phyloP scores from a whole-genome alignment of 2,797 vertebrate genomes.

The Cetoscarus ocellatus region DNA sequence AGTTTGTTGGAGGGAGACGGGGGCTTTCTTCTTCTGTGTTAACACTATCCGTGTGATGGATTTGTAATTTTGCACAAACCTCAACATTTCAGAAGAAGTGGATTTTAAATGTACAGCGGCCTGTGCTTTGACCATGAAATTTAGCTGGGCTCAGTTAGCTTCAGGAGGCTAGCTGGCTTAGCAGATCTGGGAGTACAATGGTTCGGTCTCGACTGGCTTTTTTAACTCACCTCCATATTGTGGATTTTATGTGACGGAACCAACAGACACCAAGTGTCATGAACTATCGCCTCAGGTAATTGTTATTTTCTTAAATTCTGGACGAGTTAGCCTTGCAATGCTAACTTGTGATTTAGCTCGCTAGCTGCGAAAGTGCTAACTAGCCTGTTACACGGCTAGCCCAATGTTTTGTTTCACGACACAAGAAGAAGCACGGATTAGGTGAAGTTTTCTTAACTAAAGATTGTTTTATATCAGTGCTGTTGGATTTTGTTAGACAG shows the following conservation, averaged over 20 bases:
- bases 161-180: conserved; percentile 65
- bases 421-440: conserved; percentile 52
- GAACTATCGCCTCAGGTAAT: conserved; percentile 31
- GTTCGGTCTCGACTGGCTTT: conserved; percentile 45
- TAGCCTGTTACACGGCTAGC: conserved; percentile 71
- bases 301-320: conserved; percentile 21
- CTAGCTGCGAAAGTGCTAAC: conserved; percentile 57
- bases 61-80: conserved; percentile 1
- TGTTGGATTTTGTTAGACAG: too few relatives aligned
- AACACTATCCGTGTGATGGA: conserved; percentile 41
- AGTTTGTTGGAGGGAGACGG: conserved; percentile 71
- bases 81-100: conserved; percentile 19
- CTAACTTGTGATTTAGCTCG: conserved; percentile 65
- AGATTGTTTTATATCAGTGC: too few relatives aligned
- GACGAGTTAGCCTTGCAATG: conserved; percentile 59
- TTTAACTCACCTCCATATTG: conserved; percentile 23
- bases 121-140: conserved; percentile 65
- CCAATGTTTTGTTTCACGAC: conserved; percentile 80
- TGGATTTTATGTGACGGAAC: conserved; percentile 18
- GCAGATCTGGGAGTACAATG: conserved; percentile 58
- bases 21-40: conserved; percentile 28
- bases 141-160: conserved; percentile 68
- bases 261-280: conserved; percentile 40
- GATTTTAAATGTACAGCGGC: conserved; percentile 26
- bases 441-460: conserved; percentile 3